phyloP scores from a whole-genome alignment of 2,888 invertebrate species.

The Scrobipalpa costella region DNA sequence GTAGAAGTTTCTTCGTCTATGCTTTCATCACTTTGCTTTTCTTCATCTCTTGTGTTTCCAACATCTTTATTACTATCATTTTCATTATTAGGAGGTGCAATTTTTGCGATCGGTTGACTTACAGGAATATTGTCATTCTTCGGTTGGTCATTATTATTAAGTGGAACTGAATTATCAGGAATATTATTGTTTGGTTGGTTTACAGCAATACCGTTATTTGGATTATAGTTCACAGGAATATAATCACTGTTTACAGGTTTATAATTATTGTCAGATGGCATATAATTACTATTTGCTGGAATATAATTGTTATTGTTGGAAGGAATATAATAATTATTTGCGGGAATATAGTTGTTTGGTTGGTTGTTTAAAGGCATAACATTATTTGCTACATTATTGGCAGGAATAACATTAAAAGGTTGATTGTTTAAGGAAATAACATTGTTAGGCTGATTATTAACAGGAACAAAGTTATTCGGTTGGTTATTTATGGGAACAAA shows the following conservation, averaged over 20 bases:
- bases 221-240: not conserved
- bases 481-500: constrained; percentile 4
- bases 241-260: not conserved
- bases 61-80: not conserved
- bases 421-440: constrained; percentile 16
- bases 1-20: not conserved
- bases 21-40: not conserved
- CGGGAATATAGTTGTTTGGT: constrained; percentile 2
- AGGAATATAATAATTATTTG: constrained; percentile 11
- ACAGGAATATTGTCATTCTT: not conserved
- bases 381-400: not conserved
- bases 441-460: not conserved
- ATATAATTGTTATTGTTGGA: constrained; percentile 13
- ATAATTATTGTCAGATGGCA: constrained; percentile 9
- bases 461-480: not conserved
- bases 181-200: constrained; percentile 2
- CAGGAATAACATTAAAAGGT: constrained; percentile 8
- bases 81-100: not conserved
- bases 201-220: constrained; percentile 11
- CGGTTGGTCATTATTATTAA: not conserved
- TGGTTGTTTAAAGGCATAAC: constrained; percentile 11
- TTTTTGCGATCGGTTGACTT: not conserved
- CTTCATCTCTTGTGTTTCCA: constrained; percentile 4
- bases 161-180: not conserved
- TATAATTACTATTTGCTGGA: not conserved